Evolutionary conservation across 2,113 vertebrate species (phyloP).

Genomic region (Zingel zingel): DNA sequence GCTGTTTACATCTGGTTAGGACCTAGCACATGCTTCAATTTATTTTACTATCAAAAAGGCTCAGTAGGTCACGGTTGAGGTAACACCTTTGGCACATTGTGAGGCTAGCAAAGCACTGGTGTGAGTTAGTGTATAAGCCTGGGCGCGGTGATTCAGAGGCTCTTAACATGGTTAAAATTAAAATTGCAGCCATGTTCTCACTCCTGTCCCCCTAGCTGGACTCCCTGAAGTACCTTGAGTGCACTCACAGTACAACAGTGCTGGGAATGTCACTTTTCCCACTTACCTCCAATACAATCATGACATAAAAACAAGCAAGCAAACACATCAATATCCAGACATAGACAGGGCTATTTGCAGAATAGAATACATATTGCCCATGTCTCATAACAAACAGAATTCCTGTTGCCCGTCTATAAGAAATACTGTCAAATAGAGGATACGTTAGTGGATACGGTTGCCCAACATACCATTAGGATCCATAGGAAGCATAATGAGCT

Average conservation of each 20-base stretch:
- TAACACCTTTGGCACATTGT: conserved; percentile 9
- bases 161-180: conserved; percentile 34
- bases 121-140: conserved; percentile 13
- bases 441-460: not conserved
- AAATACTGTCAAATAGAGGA: not conserved
- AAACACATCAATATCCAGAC: conserved; percentile 27
- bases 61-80: conserved; percentile 10
- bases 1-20: not conserved
- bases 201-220: not conserved
- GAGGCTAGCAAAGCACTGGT: conserved; percentile 16
- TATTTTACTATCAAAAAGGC: conserved; percentile 12
- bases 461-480: conserved; percentile 12
- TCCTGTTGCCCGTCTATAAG: not conserved
- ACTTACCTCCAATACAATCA: conserved; percentile 13
- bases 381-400: not conserved
- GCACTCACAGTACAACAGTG: not conserved
- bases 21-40: conserved; percentile 9
- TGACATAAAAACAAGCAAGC: not conserved
- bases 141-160: not conserved
- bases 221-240: conserved; percentile 19
- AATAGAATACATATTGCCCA: not conserved
- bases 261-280: conserved; percentile 7
- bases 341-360: not conserved
- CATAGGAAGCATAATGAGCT: not conserved
- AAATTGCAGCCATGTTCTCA: conserved; percentile 18